A percentile compares a stretch with the other conserved stretches of the same genome.
Evolutionary conservation across 2,797 vertebrate genomes (phyloP).

Genomic region (Tadarida brasiliensis): DNA sequence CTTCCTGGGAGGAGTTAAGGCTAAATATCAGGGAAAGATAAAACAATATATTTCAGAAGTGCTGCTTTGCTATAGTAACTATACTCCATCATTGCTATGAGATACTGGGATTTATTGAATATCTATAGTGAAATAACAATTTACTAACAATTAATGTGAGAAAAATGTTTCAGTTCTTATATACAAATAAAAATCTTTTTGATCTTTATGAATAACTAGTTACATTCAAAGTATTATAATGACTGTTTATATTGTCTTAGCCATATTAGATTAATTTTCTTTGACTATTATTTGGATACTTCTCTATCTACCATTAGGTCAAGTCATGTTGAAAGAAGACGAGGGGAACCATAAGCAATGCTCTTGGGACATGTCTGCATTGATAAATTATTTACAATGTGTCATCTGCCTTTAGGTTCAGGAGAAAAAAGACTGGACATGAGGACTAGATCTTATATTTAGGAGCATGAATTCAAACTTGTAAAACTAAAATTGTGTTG

Average conservation of each 20-base stretch:
- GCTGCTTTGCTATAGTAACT: neutral
- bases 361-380: neutral
- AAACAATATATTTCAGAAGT: neutral
- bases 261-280: neutral
- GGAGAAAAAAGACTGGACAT: neutral
- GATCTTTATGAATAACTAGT: neutral
- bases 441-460: neutral
- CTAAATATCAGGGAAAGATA: neutral
- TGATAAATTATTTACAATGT: neutral
- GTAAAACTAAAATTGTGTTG: neutral
- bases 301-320: neutral
- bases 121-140: neutral
- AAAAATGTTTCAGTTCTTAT: neutral
- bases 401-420: neutral
- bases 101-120: neutral
- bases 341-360: neutral
- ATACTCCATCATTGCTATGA: neutral
- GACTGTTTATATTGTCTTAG: neutral
- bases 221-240: neutral
- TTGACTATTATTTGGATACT: neutral
- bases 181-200: neutral
- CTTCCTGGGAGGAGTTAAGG: neutral
- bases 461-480: neutral
- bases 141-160: neutral
- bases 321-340: slow-evolving; percentile 1